Evolutionary conservation across 2,888 invertebrate genomes (phyloP).

Genomic region (Drymonia ruficornis): DNA sequence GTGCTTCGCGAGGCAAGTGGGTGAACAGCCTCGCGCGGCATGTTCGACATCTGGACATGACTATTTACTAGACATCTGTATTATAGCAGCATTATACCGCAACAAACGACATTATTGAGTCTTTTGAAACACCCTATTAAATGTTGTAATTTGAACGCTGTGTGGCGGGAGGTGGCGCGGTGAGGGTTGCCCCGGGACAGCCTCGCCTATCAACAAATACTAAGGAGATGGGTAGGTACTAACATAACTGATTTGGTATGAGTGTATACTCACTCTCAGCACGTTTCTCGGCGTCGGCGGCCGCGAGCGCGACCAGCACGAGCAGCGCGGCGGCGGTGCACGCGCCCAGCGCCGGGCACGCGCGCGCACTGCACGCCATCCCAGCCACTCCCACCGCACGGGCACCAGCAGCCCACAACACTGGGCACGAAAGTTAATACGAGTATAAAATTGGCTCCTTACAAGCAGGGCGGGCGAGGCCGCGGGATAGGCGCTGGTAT

Average conservation of each 20-base stretch:
- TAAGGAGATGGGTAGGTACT: background rate
- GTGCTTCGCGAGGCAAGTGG: too few species aligned
- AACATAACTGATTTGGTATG: background rate
- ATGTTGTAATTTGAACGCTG: too few species aligned
- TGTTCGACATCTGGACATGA: too few species aligned
- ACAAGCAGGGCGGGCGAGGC: background rate
- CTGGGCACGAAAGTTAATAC: background rate
- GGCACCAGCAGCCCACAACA: too few species aligned
- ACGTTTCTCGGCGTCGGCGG: constrained; percentile 42
- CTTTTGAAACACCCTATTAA: too few species aligned
- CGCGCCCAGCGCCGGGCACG: constrained; percentile 19
- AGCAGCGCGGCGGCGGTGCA: constrained; percentile 40
- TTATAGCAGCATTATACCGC: too few species aligned
- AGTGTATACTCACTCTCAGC: constrained; percentile 52
- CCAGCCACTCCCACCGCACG: too few species aligned
- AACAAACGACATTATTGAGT: too few species aligned
- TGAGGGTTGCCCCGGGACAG: too few species aligned
- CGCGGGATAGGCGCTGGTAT: background rate
- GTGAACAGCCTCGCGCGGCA: too few species aligned
- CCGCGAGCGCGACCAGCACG: constrained; percentile 44
- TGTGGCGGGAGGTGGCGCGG: too few species aligned
- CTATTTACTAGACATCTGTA: too few species aligned
- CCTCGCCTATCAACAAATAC: background rate
- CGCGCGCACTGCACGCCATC: constrained; percentile 10
- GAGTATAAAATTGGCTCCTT: background rate